phyloP scores from a whole-genome alignment of 1,140 invertebrate species.

The Babylonia areolata region DNA sequence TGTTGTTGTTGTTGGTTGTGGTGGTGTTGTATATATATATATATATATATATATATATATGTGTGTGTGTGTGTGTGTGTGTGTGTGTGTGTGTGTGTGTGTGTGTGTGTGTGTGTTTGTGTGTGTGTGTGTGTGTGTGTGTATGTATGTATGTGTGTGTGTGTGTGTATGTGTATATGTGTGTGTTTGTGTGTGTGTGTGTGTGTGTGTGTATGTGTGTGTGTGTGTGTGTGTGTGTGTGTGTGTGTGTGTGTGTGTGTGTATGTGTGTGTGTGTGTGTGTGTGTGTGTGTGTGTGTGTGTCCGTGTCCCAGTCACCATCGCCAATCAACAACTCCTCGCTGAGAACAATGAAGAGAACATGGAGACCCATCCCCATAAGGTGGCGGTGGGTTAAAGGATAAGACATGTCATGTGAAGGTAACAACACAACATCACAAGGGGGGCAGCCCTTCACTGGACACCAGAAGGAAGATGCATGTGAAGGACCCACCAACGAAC shows the following conservation, averaged over 20 bases:
- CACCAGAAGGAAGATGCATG: no score
- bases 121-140: neutral
- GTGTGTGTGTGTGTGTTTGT: conserved; percentile 5
- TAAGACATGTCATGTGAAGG: no score
- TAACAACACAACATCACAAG: no score
- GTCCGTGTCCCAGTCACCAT: neutral
- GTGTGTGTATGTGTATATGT: neutral
- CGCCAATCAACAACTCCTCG: no score
- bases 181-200: neutral
- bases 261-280: conserved; percentile 13
- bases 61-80: neutral
- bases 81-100: conserved; percentile 11
- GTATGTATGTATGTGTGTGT: neutral
- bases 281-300: conserved; percentile 13
- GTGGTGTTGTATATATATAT: no score
- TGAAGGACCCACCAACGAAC: no score
- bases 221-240: neutral
- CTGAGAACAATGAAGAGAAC: no score
- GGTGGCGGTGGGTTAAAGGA: no score
- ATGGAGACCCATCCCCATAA: no score
- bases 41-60: no score
- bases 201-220: neutral
- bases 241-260: conserved; percentile 15
- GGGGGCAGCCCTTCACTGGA: no score
- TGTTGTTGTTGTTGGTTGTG: neutral